Evolutionary conservation across 2,113 vertebrate species (phyloP).

Genomic region (Sceloporus tristichus): DNA sequence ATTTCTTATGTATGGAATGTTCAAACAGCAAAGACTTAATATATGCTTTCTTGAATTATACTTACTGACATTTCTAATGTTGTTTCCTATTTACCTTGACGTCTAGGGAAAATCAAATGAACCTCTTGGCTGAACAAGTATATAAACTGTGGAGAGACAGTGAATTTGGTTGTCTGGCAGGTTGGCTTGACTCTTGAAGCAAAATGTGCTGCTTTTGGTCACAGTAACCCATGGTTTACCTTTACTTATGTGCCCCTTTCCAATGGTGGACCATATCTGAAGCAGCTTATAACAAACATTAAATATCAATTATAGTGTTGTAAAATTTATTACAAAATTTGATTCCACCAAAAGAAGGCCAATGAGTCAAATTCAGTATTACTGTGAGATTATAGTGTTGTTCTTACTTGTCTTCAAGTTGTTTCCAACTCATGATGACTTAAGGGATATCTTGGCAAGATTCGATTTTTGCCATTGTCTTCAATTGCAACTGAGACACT

Average conservation of each 20-base stretch:
- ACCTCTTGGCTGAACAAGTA: background rate
- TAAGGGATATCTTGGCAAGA: too few relatives aligned
- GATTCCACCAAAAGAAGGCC: background rate
- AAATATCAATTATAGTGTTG: background rate
- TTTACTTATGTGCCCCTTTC: background rate
- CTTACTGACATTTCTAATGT: background rate
- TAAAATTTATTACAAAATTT: background rate
- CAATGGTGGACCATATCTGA: background rate
- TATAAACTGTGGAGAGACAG: background rate
- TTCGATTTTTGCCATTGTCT: too few relatives aligned
- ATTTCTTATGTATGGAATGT: background rate
- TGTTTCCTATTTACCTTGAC: background rate
- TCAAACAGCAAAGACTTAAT: background rate
- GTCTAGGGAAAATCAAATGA: background rate
- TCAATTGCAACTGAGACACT: too few relatives aligned
- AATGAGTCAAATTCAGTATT: background rate
- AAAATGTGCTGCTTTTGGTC: background rate
- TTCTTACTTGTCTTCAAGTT: too few relatives aligned
- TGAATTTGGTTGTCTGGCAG: background rate
- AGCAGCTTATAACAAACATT: background rate
- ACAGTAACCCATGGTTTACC: background rate
- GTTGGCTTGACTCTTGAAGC: background rate
- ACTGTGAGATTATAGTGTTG: background rate
- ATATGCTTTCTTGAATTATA: background rate
- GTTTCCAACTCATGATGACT: too few relatives aligned